Evolutionary conservation across 2,797 vertebrate genomes (phyloP).

Genomic region (Muscicapa comitata): DNA sequence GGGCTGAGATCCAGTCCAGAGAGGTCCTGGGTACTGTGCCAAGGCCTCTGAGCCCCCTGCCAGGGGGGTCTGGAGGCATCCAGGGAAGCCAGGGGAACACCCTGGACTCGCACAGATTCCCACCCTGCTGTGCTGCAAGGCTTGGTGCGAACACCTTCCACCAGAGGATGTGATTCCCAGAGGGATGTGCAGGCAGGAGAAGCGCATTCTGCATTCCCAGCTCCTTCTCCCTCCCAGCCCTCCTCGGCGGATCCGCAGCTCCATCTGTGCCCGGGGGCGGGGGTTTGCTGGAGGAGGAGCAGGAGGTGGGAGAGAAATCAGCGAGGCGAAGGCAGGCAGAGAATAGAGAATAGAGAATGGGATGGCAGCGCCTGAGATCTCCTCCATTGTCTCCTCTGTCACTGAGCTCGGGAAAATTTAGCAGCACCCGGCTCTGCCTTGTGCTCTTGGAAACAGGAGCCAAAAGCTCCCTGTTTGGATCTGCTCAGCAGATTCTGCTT

Average conservation of each 20-base stretch:
- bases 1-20: no score
- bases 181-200: neutral
- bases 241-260: constrained; percentile 38
- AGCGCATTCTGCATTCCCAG: neutral
- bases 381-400: neutral
- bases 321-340: neutral
- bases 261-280: constrained; percentile 33
- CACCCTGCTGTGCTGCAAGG: no score
- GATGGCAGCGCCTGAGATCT: neutral
- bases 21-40: no score
- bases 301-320: constrained; percentile 57
- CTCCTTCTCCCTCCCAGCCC: neutral
- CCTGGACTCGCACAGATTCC: no score
- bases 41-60: no score
- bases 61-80: no score
- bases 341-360: constrained; percentile 3
- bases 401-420: neutral
- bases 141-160: neutral
- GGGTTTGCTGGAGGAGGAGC: constrained; percentile 58
- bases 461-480: neutral
- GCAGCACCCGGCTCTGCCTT: neutral
- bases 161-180: neutral
- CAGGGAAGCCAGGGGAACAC: no score
- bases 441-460: neutral
- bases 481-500: neutral